Base-by-base conservation (phyloP, 2,888 invertebrate genomes). In the Dugesia japonica region DNA sequence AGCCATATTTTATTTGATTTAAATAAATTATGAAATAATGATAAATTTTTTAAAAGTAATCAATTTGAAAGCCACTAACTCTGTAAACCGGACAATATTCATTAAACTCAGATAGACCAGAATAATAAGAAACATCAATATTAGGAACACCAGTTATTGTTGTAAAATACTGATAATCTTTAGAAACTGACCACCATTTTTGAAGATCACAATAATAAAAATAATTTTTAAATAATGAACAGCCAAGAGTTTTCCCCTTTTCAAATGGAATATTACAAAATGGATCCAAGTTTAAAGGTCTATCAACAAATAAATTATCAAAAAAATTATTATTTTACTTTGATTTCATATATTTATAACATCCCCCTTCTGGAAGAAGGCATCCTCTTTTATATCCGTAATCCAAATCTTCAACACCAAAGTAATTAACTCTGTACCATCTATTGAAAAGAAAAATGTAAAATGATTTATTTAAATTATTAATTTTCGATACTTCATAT, bases 351-450 rank as follows among this genome's bases (percentile, higher is more conserved):
- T 20, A 56, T 1, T 56, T 56, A n/a, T 56, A 56, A 56, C 56
- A 56, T n/a, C 56, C 56, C 17, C 17, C 9, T 56, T 56, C 23
- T 9, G 56, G 56, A 56, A 56, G 56, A 4, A 56, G 1, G 56
- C 56, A 56, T 1, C 56, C 56, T 56, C 17, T n/a, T n/a, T 56
- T 56, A n/a, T 56, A n/a, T 56, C 56, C 56, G n/a, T 56, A 56
- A n/a, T 56, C 56, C 9, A 56, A 23, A 56, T 56, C 17, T 56
- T n/a, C 56, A 56, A 56, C 56, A 9, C 9, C 56, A 56, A 7
- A n/a, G 7, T 20, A 20, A 56, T 56, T n/a, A 23, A 56, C 56
- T 4, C 7, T 56, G 23, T 56, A 56, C 56, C 56, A 56, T 23
- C 56, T 56, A 56, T 56, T n/a, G n/a, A n/a, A n/a, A n/a, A n/a